These are phyloP conservation scores for Halisarca cf. caerulea DNA, from an alignment of 37 sponge, comb jelly and placozoan species.

Conservation along the genomic window DNA sequence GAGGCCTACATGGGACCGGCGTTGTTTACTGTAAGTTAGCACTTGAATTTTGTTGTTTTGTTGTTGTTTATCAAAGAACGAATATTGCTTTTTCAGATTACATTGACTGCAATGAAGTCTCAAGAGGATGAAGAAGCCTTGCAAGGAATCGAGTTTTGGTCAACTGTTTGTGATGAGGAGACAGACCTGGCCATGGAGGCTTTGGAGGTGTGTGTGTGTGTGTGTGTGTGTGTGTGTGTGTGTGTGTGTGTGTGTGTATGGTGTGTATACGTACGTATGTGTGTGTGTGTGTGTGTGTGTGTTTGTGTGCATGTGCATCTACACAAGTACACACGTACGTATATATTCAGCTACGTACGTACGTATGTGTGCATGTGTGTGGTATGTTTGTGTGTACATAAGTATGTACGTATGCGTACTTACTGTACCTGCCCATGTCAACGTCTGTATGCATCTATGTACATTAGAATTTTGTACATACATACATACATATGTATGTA, in stretches of 20 bases:
- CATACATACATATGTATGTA: not conserved
- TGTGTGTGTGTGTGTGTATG: too few species aligned
- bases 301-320: not conserved
- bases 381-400: not conserved
- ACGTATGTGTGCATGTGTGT: not conserved
- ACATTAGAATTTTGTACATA: not conserved
- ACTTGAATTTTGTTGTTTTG: not conserved
- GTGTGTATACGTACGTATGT: not conserved
- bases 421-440: too few species aligned
- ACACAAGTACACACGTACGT: not conserved
- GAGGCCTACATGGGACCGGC: slow-evolving; percentile 99
- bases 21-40: slow-evolving; percentile 86
- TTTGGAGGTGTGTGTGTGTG: slow-evolving; percentile 57
- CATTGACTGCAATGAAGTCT: slow-evolving; percentile 94
- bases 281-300: not conserved
- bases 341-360: not conserved
- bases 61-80: not conserved
- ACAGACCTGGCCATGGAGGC: slow-evolving; percentile 92
- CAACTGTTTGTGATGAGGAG: slow-evolving; percentile 99
- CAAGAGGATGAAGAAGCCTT: slow-evolving; percentile 78
- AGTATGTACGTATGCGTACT: not conserved
- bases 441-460: not conserved
- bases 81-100: slow-evolving; percentile 63
- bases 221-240: not conserved
- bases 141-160: slow-evolving; percentile 99